Conservation (phyloP, 1,140 invertebrate species). For the Geopemphigus sp. region DNA sequence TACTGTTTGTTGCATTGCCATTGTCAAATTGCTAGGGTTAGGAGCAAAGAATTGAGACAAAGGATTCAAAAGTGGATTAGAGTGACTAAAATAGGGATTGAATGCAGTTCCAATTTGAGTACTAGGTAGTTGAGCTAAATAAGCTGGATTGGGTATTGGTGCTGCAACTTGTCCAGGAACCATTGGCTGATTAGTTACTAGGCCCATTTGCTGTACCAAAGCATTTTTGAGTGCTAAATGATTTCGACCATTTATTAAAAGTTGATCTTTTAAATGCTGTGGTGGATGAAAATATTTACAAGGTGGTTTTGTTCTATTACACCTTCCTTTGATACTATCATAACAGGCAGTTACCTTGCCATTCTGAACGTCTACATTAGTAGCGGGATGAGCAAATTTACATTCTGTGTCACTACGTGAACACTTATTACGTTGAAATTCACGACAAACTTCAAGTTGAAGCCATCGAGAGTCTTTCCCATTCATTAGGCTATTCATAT, state of each 20-base stretch:
- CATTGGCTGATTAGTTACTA: conserved; percentile 79
- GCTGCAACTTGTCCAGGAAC: conserved; percentile 84
- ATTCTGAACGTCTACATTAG: conserved; percentile 99
- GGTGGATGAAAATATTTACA: conserved; percentile 99
- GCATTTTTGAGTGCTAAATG: conserved; percentile 97
- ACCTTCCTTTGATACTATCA: conserved; percentile 99
- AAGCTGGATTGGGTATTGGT: conserved; percentile 63
- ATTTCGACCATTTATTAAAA: conserved; percentile 98
- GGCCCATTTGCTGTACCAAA: conserved; percentile 92
- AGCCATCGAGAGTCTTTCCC: conserved; percentile 99
- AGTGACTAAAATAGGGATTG: conserved; percentile 82
- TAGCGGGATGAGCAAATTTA: conserved; percentile 99
- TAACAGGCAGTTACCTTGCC: conserved; percentile 99
- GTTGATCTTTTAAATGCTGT: conserved; percentile 98
- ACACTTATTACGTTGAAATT: conserved; percentile 99
- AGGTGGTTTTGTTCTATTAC: conserved; percentile 98
- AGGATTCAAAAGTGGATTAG: conserved; percentile 72
- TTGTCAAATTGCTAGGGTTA: conserved; percentile 72
- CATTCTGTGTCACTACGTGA: conserved; percentile 97
- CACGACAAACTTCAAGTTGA: conserved; percentile 98
- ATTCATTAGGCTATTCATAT: conserved; percentile 94
- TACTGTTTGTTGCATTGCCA: conserved; percentile 77
- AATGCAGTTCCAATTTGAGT: conserved; percentile 79
- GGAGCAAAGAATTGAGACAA: conserved; percentile 72
- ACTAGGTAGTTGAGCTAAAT: conserved; percentile 51